Conservation (phyloP, 2,797 vertebrate genomes). For the Denticeps clupeoides region DNA sequence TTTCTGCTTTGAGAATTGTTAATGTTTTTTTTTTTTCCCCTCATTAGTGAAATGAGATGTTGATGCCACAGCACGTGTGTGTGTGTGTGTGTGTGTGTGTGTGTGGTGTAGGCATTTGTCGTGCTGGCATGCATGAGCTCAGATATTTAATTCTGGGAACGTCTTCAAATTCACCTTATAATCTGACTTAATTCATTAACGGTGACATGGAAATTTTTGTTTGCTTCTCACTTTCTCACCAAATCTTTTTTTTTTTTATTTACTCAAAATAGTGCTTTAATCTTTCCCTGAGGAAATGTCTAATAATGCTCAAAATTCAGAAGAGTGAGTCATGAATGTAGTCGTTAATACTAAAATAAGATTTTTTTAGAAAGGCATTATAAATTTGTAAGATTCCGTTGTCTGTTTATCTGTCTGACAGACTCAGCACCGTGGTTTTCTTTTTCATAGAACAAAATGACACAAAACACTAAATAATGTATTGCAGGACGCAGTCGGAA, state of each 20-base stretch:
- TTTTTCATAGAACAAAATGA: not conserved
- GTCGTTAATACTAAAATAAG: conserved; percentile 8
- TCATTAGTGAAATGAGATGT: conserved; percentile 30
- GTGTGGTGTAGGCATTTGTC: not conserved
- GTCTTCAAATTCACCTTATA: conserved; percentile 15
- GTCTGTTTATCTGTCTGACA: no score
- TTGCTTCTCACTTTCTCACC: conserved; percentile 10
- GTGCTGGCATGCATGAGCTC: conserved; percentile 12
- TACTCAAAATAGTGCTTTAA: conserved; percentile 15
- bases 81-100: conserved; percentile 6
- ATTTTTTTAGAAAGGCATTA: conserved; percentile 13
- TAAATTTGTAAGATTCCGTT: no score
- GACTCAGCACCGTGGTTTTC: no score
- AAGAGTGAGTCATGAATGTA: conserved; percentile 15
- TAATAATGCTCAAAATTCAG: conserved; percentile 19
- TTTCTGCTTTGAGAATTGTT: conserved; percentile 17
- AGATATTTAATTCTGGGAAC: not conserved
- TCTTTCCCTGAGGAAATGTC: conserved; percentile 17
- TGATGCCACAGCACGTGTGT: conserved; percentile 1
- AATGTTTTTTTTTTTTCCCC: conserved; percentile 22
- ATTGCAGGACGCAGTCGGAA: conserved; percentile 82
- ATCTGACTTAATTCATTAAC: no score
- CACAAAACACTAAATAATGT: not conserved
- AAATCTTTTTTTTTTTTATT: conserved; percentile 1
- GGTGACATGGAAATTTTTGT: conserved; percentile 23